Evolutionary conservation across 2,113 vertebrate species (phyloP), one percentile per base, ranked within the genome.

Genomic region (Psittacula cyanocephala): DNA sequence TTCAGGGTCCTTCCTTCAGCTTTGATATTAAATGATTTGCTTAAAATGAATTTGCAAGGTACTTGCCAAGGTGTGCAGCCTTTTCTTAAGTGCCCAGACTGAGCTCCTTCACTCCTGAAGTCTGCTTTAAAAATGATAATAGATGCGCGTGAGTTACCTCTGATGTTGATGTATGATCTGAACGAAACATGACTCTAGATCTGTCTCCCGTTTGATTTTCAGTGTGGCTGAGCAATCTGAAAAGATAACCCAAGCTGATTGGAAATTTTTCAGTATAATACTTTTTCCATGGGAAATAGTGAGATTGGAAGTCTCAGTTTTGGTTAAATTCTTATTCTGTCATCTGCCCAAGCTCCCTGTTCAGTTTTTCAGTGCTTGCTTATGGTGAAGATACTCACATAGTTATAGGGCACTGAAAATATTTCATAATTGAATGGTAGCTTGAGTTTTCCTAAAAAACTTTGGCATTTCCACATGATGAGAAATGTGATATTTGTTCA

Each of bases 401-500:
- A 49, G 23, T 16, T 87, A 52, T 50, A 8, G 3, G 43, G 47
- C 11, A 22, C 11, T 53, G 28, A 41, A 85, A 72, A 37, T 57
- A 25, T 11, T 72, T 55, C 6, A 19, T 75, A 53, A 70, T 41
- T 60, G 10, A 78, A 5, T 11, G 25, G 7, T 53, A 47, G 17
- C 27, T 86, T 77, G 46, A 71, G 9, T 41, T 84, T 72, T 44
- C 59, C 8, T 71, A 12, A 72, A 77, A 83, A 76, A n/a, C 1
- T 3, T 3, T 31, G 11, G 4, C 7, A 43, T 81, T 85, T 91
- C 10, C 28, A 10, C 25, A 13, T 17, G 9, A 27, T 50, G 7
- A 17, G 5, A 62, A 46, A 53, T 5, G 2, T 13, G 4, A 0
- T 37, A 6, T 27, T 50, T 85, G 1, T 20, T 57, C 0, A 22